These are phyloP conservation scores for Drosophila mojavensis DNA, from an alignment of 1,140 invertebrate genomes.

Conservation along the genomic window DNA sequence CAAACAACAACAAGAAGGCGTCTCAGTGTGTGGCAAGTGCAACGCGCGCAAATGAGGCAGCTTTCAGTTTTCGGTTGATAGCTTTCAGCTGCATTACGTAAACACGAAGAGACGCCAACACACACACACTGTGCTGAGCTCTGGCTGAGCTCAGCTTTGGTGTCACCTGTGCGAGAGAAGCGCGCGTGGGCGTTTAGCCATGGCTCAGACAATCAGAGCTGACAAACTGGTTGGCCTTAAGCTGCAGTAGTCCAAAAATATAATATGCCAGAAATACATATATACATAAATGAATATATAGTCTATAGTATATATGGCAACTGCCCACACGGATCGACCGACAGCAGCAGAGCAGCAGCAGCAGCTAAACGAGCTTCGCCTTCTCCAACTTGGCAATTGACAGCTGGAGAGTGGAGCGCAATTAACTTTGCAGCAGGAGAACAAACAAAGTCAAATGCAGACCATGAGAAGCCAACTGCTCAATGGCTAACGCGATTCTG, in stretches of 20 bases:
- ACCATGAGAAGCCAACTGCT: conserved; percentile 25
- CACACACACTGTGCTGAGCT: not conserved
- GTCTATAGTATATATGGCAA: conserved; percentile 6
- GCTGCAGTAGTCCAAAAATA: not conserved
- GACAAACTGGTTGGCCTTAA: not conserved
- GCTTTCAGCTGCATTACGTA: conserved; percentile 36
- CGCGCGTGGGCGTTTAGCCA: conserved; percentile 39
- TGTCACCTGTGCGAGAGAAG: conserved; percentile 20
- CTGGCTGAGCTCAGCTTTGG: conserved; percentile 21
- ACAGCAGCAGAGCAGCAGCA: conserved; percentile 7
- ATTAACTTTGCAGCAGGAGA: conserved; percentile 60
- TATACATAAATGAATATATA: not conserved
- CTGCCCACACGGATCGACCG: conserved; percentile 31
- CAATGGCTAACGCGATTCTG: conserved; percentile 40
- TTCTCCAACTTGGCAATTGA: conserved; percentile 47
- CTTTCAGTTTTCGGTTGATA: conserved; percentile 9
- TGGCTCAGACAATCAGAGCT: conserved; percentile 11
- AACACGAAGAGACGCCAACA: conserved; percentile 33
- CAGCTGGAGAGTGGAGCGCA: conserved; percentile 54
- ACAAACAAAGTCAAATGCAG: conserved; percentile 61
- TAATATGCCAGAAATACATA: not conserved
- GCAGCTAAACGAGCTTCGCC: conserved; percentile 49
- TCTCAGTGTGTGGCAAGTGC: conserved; percentile 35
- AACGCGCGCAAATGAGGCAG: conserved; percentile 28
- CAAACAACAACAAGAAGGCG: not conserved